A percentile compares a stretch with the other conserved stretches of the same genome.
These are phyloP conservation scores for Sebastes reedi DNA, from an alignment of 2,797 vertebrate genomes.

Conservation along the genomic window DNA sequence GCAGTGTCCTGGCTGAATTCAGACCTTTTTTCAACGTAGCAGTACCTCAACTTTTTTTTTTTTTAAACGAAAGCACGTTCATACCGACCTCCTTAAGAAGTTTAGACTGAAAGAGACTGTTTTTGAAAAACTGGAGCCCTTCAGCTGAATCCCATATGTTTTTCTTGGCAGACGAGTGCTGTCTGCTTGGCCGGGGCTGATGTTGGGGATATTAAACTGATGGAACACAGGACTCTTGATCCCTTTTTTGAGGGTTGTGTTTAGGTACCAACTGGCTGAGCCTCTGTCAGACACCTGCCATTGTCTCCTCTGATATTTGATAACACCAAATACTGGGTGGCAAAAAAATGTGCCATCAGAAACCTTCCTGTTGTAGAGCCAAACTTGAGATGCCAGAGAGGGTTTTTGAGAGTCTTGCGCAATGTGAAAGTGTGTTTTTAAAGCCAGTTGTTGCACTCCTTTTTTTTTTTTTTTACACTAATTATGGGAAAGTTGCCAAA, in stretches of 20 bases:
- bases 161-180: conserved; percentile 89
- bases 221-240: conserved; percentile 94
- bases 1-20: conserved; percentile 88
- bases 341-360: not conserved
- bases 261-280: conserved; percentile 73
- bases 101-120: conserved; percentile 91
- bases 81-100: conserved; percentile 90
- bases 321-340: not conserved
- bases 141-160: conserved; percentile 90
- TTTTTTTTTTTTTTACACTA: conserved; percentile 7
- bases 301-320: conserved; percentile 68
- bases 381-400: not conserved
- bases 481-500: not conserved
- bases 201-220: conserved; percentile 89
- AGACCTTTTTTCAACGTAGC: conserved; percentile 82
- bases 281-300: conserved; percentile 83
- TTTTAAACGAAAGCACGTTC: conserved; percentile 85
- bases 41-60: conserved; percentile 72
- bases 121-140: conserved; percentile 87
- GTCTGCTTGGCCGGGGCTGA: conserved; percentile 90
- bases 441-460: not conserved
- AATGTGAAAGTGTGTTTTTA: not conserved
- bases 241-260: conserved; percentile 83
- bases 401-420: not conserved
- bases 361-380: not conserved